Base-by-base conservation (phyloP, 2,113 vertebrate genomes). In the Noctilio leporinus region DNA sequence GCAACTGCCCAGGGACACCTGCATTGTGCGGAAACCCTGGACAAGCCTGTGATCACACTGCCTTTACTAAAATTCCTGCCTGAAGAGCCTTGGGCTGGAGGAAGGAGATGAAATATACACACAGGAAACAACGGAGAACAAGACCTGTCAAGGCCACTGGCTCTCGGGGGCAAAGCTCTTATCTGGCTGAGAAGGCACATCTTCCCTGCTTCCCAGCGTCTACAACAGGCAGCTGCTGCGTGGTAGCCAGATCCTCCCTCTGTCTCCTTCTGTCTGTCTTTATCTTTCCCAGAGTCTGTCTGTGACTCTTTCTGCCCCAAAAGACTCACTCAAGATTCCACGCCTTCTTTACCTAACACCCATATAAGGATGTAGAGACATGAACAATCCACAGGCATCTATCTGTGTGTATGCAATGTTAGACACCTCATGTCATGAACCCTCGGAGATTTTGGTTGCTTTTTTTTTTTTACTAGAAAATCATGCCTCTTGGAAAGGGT, bases 121-220 rank as follows among this genome's bases (percentile, higher is more conserved):
- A 59, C 30, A 77, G 83, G 38, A 87, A 88, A 77, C 57, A 93
- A 69, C 45, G 84, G 51, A 95, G 24, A 89, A 38, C 51, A 45
- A 78, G 45, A 69, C 43, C 19, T 22, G 51, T 47, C 40, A 76
- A 84, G 67, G 81, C 81, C 45, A 6, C 72, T 3, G 8, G 69
- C 38, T 91, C 80, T 88, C 53, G 62, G 86, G 73, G 43, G 73
- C 40, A 91, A 91, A 89, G n/a, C 81, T 88, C 69, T 95, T 73
- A 85, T 43, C 43, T 35, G 75, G 51, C 77, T 70, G 55, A 93
- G 92, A 76, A 91, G 47, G 26, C 59, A 8, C 0, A 0, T 91
- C 67, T 93, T 69, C 43, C 84, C 75, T 75, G 45, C 73, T 55
- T 93, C 72, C 77, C 51, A 62, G 83, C 38, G 45, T 53, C 67